These are phyloP conservation scores for Eristalinus sepulchralis DNA, from an alignment of 2,888 invertebrate genomes.

Conservation along the genomic window DNA sequence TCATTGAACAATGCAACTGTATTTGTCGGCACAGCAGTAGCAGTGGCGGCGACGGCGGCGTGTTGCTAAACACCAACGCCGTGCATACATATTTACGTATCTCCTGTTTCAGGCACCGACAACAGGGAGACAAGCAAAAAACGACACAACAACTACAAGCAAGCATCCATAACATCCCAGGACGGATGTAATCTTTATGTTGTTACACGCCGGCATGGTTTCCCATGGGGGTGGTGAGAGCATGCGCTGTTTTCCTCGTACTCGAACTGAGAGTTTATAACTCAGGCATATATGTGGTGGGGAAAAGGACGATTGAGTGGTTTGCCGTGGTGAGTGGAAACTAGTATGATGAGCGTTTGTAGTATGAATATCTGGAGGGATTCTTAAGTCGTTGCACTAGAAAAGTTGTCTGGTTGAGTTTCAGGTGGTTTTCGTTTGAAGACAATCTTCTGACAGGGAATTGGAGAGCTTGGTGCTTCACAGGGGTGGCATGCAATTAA, in stretches of 20 bases:
- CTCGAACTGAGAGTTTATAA: neutral
- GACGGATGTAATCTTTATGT: slow-evolving; percentile 41
- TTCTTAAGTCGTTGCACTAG: too few relatives aligned
- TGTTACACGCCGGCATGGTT: slow-evolving; percentile 18
- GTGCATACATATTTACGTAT: neutral
- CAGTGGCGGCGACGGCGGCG: neutral
- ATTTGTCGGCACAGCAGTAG: too few relatives aligned
- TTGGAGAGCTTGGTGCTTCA: too few relatives aligned
- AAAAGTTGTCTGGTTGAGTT: too few relatives aligned
- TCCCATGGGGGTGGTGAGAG: slow-evolving; percentile 6
- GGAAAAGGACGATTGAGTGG: slow-evolving; percentile 21
- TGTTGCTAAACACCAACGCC: neutral
- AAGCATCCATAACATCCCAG: slow-evolving; percentile 29
- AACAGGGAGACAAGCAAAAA: neutral
- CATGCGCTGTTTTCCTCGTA: slow-evolving; percentile 31
- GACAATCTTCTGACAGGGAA: too few relatives aligned
- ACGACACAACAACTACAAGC: neutral
- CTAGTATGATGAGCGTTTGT: too few relatives aligned
- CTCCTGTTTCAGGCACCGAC: neutral
- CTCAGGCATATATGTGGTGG: neutral
- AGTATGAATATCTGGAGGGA: too few relatives aligned
- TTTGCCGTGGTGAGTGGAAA: neutral
- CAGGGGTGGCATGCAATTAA: too few relatives aligned
- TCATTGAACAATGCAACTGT: slow-evolving; percentile 14
- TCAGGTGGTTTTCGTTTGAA: too few relatives aligned